phyloP scores from a whole-genome alignment of 1,140 invertebrate genomes.

The Drosophila tsacasi region DNA sequence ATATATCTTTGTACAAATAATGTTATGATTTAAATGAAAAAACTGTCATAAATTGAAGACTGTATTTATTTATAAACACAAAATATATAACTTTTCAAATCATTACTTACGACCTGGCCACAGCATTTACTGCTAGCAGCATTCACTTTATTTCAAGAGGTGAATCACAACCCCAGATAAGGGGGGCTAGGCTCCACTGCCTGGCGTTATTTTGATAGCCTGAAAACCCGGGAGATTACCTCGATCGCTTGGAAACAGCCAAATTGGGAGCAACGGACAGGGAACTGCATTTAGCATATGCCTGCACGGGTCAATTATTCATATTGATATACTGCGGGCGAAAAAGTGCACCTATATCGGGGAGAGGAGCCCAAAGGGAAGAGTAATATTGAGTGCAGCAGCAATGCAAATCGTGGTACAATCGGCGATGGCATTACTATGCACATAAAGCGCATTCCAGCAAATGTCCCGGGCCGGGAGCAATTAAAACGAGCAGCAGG shows the following conservation, averaged over 20 bases:
- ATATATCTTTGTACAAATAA: neutral
- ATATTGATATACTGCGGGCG: neutral
- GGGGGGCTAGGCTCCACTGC: slow-evolving; percentile 3
- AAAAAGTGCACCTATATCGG: neutral
- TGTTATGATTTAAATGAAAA: neutral
- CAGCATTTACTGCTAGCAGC: neutral
- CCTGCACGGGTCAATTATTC: slow-evolving; percentile 1
- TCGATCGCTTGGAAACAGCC: slow-evolving; percentile 35
- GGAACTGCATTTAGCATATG: slow-evolving; percentile 11
- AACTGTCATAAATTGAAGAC: no score
- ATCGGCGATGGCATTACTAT: slow-evolving; percentile 32
- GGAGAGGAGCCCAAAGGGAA: neutral
- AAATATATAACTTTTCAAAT: no score
- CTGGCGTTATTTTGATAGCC: slow-evolving; percentile 38
- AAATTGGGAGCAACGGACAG: slow-evolving; percentile 17
- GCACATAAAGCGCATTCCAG: slow-evolving; percentile 39
- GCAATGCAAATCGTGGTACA: slow-evolving; percentile 61
- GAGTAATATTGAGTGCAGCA: slow-evolving; percentile 34
- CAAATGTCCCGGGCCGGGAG: slow-evolving; percentile 51
- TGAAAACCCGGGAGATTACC: slow-evolving; percentile 13
- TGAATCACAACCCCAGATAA: slow-evolving; percentile 30
- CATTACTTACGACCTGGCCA: neutral
- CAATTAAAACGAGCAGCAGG: slow-evolving; percentile 68
- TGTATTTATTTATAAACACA: no score
- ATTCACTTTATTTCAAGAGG: slow-evolving; percentile 2